A percentile compares a stretch with the other conserved stretches of the same genome.
phyloP scores from a whole-genome alignment of 2,797 vertebrate genomes.

The Cryptoblepharus egeriae region DNA sequence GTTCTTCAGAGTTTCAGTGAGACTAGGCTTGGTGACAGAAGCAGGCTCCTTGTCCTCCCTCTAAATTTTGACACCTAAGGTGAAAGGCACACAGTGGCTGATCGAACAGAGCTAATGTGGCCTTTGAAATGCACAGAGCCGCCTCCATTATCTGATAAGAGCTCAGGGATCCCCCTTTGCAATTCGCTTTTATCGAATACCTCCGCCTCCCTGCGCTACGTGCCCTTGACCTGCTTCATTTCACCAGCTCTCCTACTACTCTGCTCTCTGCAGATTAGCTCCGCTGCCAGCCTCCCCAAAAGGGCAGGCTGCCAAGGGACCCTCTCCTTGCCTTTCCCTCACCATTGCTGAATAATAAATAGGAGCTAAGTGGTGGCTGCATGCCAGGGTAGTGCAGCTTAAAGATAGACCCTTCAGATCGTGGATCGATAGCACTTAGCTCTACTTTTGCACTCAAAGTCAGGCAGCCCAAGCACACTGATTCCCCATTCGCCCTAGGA shows the following conservation, averaged over 20 bases:
- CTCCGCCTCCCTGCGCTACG: slow-evolving; percentile 25
- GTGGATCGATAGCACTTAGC: slow-evolving; percentile 95
- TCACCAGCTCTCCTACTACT: slow-evolving; percentile 9
- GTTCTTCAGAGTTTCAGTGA: not conserved
- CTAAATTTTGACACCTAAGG: slow-evolving; percentile 8
- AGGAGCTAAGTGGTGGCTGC: slow-evolving; percentile 83
- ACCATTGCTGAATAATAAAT: slow-evolving; percentile 90
- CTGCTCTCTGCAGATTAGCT: slow-evolving; percentile 69
- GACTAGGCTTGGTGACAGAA: not conserved
- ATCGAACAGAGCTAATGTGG: slow-evolving; percentile 15
- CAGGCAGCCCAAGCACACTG: slow-evolving; percentile 82
- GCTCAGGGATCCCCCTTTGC: slow-evolving; percentile 51
- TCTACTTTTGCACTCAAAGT: slow-evolving; percentile 84
- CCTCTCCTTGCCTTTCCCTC: slow-evolving; percentile 67
- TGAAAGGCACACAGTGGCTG: not conserved
- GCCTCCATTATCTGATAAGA: slow-evolving; percentile 45
- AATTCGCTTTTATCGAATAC: slow-evolving; percentile 39
- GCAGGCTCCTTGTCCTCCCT: not conserved
- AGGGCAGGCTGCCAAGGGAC: slow-evolving; percentile 78
- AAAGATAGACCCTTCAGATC: slow-evolving; percentile 80
- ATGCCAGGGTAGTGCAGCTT: slow-evolving; percentile 81
- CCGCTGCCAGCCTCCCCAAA: slow-evolving; percentile 67
- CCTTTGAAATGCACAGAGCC: slow-evolving; percentile 17
- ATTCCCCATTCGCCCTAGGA: slow-evolving; percentile 70
- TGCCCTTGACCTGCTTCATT: slow-evolving; percentile 62